These are phyloP conservation scores for Tetramorium bicarinatum DNA, from an alignment of 2,888 invertebrate genomes.

Conservation along the genomic window DNA sequence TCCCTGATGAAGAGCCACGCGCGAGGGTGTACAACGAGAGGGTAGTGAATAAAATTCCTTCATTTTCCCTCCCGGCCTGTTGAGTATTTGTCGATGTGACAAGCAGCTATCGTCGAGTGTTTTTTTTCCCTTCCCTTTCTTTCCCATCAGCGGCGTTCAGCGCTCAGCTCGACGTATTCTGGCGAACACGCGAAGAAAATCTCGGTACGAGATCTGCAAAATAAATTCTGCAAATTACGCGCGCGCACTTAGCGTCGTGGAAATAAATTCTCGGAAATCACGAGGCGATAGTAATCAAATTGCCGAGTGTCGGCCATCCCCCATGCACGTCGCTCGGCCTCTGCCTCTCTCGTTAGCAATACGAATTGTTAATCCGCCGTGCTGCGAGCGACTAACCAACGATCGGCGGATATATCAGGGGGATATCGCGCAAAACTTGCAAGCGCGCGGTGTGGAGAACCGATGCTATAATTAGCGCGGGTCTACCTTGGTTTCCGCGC, in stretches of 20 bases:
- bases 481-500: conserved; percentile 11
- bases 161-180: background rate
- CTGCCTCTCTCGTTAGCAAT: background rate
- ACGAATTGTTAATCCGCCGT: conserved; percentile 45
- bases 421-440: conserved; percentile 20
- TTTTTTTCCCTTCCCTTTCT: background rate
- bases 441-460: conserved; percentile 1
- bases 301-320: conserved; percentile 38
- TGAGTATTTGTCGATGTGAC: conserved; percentile 36
- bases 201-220: conserved; percentile 37
- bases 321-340: background rate
- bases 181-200: conserved; percentile 47
- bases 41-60: conserved; percentile 26
- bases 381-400: conserved; percentile 15
- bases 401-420: conserved; percentile 12
- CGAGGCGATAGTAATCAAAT: conserved; percentile 48
- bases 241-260: conserved; percentile 38
- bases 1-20: background rate
- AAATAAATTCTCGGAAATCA: conserved; percentile 46
- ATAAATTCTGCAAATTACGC: conserved; percentile 49
- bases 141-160: conserved; percentile 12
- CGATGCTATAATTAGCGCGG: conserved; percentile 41
- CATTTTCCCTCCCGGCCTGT: background rate
- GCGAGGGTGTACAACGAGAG: background rate
- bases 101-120: conserved; percentile 23